Base-by-base conservation (phyloP, 2,888 invertebrate genomes). In the Blomia tropicalis region DNA sequence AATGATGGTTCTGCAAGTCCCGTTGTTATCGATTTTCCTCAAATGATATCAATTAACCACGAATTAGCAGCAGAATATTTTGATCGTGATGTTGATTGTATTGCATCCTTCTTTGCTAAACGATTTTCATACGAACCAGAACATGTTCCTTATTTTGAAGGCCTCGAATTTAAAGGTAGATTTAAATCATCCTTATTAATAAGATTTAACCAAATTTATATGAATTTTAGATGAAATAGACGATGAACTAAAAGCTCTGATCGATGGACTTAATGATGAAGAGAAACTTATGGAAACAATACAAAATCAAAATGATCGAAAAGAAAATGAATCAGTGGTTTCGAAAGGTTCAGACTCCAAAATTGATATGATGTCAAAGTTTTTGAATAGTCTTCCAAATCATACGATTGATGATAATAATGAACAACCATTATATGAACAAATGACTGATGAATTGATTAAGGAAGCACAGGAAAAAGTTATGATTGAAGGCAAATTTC, bases 21-120 rank as follows among this genome's bases (percentile, higher is more conserved):
- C 0, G 77, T 90, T 56, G 77, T 98, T 68, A 95, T 96, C 66
- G 98, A 99, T 77, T 98, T 98, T 74, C 98, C 98, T 0, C 98
- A 98, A 78, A 98, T 98, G 95, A 62, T 65, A 23, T 43, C 47
- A 1, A 23, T 60, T 14, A 17, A 54, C 53, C 66, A 66, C 27
- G 23, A 51, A 23, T 51, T 59, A 43, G 66, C 64, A 0, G 23
- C 43, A 56, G 60, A 86, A 71, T 90, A 85, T 75, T 98, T 98
- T 74, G 83, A 95, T 68, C 81, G 98, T 67, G 98, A 98, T 77
- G 95, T 98, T 0, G 82, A 81, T 60, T 95, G 96, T 73, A 80
- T 98, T 2, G 79, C 83, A 59, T 85, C 86, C 67, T 91, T 92
- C 77, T 98, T 96, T 76, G 84, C 83, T 70, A 83, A 83, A 71